Evolutionary conservation across 2,113 vertebrate species (phyloP).

Genomic region (Thamnophis sirtalis): DNA sequence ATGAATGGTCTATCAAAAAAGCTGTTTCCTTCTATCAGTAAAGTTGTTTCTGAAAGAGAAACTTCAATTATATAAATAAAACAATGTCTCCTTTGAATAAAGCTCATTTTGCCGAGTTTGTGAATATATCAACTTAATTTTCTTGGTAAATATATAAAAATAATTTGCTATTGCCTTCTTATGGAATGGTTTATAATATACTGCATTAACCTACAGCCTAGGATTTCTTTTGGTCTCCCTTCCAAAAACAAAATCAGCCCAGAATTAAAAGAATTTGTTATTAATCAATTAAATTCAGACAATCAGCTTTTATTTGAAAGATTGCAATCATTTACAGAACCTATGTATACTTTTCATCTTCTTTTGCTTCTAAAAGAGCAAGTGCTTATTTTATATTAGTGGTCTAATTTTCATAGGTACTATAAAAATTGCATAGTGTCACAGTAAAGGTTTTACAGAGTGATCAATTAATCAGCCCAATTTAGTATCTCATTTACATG

Average conservation of each 20-base stretch:
- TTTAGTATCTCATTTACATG: constrained; percentile 49
- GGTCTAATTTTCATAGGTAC: neutral
- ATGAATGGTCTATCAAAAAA: neutral
- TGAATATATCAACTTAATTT: neutral
- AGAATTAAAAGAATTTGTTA: neutral
- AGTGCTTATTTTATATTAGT: neutral
- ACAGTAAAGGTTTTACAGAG: neutral
- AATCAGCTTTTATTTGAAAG: neutral
- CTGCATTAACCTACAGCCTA: neutral
- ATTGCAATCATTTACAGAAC: neutral
- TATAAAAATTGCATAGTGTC: neutral
- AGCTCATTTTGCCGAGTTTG: neutral
- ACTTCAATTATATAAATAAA: neutral
- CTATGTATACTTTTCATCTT: neutral
- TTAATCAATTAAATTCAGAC: neutral
- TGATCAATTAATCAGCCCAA: constrained; percentile 27
- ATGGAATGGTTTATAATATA: neutral
- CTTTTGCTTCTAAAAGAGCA: neutral
- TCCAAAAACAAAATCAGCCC: neutral
- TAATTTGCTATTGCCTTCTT: neutral
- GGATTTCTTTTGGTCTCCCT: neutral
- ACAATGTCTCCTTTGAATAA: neutral
- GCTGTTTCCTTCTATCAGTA: neutral
- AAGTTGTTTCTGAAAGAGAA: neutral
- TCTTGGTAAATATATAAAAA: neutral